Base-by-base conservation (phyloP, 2,888 invertebrate genomes). In the Drosophila rubida region DNA sequence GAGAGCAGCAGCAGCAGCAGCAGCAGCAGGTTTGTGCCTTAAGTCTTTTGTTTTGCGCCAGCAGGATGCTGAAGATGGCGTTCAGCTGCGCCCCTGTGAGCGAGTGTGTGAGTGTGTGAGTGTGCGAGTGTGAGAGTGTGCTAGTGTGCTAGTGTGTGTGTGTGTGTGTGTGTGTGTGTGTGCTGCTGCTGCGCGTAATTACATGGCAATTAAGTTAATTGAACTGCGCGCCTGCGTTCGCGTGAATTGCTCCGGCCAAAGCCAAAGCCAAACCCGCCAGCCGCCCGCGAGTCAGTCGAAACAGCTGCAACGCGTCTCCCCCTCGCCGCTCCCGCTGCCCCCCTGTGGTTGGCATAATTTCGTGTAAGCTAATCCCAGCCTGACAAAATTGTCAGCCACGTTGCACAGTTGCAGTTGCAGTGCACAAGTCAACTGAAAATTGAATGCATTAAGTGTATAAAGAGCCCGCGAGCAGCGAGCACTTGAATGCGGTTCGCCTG, bases 171-270 rank as follows among this genome's bases (percentile, higher is more conserved):
- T 48, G 54, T 49, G 25, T 64, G 48, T 37, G 66, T 62, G 51
- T 60, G 70, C 6, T 64, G 51, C 11, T 60, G 73, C 14, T 44
- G 60, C 74, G 60, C 79, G 79, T 90, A 91, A 91, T 91, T 91
- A 91, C 90, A 89, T 88, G 88, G 89, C 91, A 90, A 91, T 91
- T 91, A 91, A 90, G 80, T 91, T 91, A 91, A 91, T 91, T 91
- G 90, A 90, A 90, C 88, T 84, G 88, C 88, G 82, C 85, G 77
- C 77, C 72, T 79, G 73, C 64, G 76, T 66, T 82, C 75, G 85
- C 85, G 82, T 85, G 78, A 83, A 83, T 82, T 80, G 64, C 69
- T 63, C 67, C 63, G 49, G 60, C 69, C 42, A 46, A 61, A 73
- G 60, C 69, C 42, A 46, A 61, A 73, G 74, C 53, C 69, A 73